A percentile compares a stretch with the other conserved stretches of the same genome.
Conservation (phyloP, 2,888 invertebrate genomes). For the Lingula anatina region DNA sequence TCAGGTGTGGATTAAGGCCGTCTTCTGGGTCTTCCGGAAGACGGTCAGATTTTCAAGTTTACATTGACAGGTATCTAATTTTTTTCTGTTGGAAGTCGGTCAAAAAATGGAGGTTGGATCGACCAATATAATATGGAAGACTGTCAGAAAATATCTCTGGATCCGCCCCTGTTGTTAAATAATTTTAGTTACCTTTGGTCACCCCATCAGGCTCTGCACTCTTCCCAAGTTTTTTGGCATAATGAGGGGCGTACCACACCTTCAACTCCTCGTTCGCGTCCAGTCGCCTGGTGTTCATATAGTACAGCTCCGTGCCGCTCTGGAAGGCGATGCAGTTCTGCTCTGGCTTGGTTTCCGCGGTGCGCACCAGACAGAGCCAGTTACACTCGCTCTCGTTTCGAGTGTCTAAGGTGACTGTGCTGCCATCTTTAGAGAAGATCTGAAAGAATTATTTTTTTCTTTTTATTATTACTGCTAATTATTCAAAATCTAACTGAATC, state of each 20-base stretch:
- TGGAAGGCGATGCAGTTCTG: conserved; percentile 63
- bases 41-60: too few species aligned
- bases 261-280: conserved; percentile 55
- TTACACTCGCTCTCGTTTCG: conserved; percentile 59
- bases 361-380: conserved; percentile 60
- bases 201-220: conserved; percentile 28
- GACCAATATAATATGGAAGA: too few species aligned
- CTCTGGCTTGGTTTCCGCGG: conserved; percentile 54
- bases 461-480: too few species aligned
- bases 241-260: conserved; percentile 62
- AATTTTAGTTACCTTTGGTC: conserved; percentile 38
- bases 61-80: too few species aligned
- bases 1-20: too few species aligned
- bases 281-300: conserved; percentile 51
- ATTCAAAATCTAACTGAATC: too few species aligned
- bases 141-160: too few species aligned
- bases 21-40: too few species aligned
- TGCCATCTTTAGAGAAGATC: conserved; percentile 53
- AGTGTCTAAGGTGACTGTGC: conserved; percentile 57
- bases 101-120: too few species aligned
- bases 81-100: too few species aligned
- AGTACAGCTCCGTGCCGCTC: conserved; percentile 49
- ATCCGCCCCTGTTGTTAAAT: too few species aligned
- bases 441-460: conserved; percentile 36
- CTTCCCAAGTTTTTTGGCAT: conserved; percentile 57